Evolutionary conservation across 2,888 invertebrate genomes (phyloP).

Genomic region (Nomada ruficornis): DNA sequence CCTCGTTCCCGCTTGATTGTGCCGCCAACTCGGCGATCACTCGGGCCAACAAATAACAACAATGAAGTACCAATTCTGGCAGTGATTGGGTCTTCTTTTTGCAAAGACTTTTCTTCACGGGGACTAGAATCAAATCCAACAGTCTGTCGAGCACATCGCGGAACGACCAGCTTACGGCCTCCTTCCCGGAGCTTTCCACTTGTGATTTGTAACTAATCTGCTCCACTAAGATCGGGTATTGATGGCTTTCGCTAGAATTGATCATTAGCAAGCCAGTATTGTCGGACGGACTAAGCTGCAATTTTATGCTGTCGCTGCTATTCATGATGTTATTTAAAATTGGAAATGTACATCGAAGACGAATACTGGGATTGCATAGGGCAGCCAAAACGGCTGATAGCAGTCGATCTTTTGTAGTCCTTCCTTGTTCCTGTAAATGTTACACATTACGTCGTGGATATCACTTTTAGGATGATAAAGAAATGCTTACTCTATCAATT

Average conservation of each 20-base stretch:
- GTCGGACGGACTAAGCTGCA: conserved; percentile 88
- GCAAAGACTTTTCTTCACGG: conserved; percentile 88
- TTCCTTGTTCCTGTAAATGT: conserved; percentile 82
- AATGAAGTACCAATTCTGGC: conserved; percentile 87
- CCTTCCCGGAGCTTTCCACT: conserved; percentile 81
- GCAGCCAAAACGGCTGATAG: conserved; percentile 94
- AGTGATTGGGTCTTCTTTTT: conserved; percentile 86
- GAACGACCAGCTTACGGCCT: conserved; percentile 87
- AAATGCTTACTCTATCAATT: conserved; percentile 87
- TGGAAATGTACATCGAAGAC: conserved; percentile 91
- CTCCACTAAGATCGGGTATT: conserved; percentile 91
- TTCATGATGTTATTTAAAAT: conserved; percentile 86
- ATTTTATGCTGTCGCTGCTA: conserved; percentile 85
- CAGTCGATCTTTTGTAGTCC: conserved; percentile 87
- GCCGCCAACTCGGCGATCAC: conserved; percentile 95
- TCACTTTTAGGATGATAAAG: not conserved
- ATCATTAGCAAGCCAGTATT: conserved; percentile 89
- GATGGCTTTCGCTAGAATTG: conserved; percentile 88
- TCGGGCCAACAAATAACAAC: conserved; percentile 92
- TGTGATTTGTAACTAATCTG: conserved; percentile 90
- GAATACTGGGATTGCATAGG: conserved; percentile 91
- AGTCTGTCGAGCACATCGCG: conserved; percentile 93
- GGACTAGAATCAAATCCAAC: conserved; percentile 92
- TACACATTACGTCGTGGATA: conserved; percentile 5
- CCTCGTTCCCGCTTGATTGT: conserved; percentile 91